Conservation (phyloP, 2,113 vertebrate genomes). For the Paracanthobrama guichenoti region DNA sequence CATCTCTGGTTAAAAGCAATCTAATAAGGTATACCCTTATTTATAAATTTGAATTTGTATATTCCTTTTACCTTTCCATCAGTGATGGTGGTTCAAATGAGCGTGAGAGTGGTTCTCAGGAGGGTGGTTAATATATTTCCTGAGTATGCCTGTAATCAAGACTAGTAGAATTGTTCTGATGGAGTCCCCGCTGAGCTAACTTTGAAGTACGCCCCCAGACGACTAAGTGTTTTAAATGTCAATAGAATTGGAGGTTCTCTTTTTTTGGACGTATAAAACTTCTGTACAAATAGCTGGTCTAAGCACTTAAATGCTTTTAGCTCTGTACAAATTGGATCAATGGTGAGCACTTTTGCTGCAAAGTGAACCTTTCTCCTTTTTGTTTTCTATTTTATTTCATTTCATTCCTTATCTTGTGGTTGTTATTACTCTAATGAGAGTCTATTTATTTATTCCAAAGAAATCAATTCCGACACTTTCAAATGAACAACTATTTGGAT, state of each 20-base stretch:
- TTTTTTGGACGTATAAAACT: constrained; percentile 52
- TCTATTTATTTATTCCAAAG: constrained; percentile 30
- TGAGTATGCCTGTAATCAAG: constrained; percentile 60
- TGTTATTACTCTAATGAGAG: constrained; percentile 57
- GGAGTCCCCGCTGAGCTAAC: constrained; percentile 55
- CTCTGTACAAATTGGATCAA: constrained; percentile 55
- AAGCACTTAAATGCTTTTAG: constrained; percentile 56
- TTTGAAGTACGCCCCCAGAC: constrained; percentile 60
- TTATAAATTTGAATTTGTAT: too few relatives aligned
- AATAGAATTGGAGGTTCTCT: constrained; percentile 50
- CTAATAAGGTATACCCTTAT: neutral
- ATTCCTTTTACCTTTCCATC: constrained; percentile 29
- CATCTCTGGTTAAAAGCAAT: constrained; percentile 44
- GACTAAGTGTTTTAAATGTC: constrained; percentile 63
- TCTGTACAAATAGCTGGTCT: constrained; percentile 33
- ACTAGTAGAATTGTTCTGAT: constrained; percentile 50
- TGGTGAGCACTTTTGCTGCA: constrained; percentile 43
- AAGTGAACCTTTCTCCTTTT: constrained; percentile 31
- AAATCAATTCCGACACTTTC: constrained; percentile 48
- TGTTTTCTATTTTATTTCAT: constrained; percentile 16
- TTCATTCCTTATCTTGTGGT: constrained; percentile 30
- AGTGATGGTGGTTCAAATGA: constrained; percentile 39
- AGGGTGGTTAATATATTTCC: constrained; percentile 56
- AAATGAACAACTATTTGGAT: constrained; percentile 47
- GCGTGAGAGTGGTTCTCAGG: constrained; percentile 21